Percentiles rank a stretch among this genome's conserved stretches.
Conservation (phyloP, 2,113 vertebrate species). For the Nyctibius bracteatus region DNA sequence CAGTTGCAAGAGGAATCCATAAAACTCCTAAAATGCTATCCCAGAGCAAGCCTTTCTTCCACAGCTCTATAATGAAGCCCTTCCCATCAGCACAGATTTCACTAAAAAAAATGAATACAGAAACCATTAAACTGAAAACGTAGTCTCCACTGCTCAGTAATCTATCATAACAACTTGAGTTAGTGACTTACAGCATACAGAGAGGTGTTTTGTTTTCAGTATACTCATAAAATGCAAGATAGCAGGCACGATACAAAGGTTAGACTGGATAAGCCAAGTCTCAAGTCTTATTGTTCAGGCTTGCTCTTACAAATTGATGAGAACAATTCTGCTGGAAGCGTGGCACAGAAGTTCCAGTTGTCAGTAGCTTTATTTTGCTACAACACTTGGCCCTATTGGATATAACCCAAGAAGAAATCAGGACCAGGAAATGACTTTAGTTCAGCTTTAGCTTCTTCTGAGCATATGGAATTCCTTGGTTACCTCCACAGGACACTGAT, state of each 20-base stretch:
- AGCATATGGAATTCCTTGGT: background rate
- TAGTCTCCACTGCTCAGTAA: background rate
- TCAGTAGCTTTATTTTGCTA: background rate
- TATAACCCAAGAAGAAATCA: background rate
- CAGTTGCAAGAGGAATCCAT: slow-evolving; percentile 63
- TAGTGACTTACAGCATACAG: background rate
- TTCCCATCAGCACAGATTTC: slow-evolving; percentile 57
- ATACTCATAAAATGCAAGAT: background rate
- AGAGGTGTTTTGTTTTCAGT: background rate
- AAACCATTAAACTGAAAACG: background rate
- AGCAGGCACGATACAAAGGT: background rate
- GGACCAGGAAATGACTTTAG: background rate
- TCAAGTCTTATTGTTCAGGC: background rate
- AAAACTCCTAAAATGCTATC: slow-evolving; percentile 63
- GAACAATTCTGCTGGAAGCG: background rate
- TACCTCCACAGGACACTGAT: background rate
- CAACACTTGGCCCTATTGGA: background rate
- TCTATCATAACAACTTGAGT: background rate
- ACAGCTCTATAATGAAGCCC: slow-evolving; percentile 65
- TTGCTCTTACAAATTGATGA: background rate
- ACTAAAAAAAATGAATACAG: slow-evolving; percentile 27
- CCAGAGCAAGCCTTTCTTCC: slow-evolving; percentile 70
- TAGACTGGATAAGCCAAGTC: background rate
- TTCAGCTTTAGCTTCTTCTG: background rate
- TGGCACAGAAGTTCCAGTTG: background rate